These are phyloP conservation scores for Sminthurinus aureus DNA, from an alignment of 2,888 invertebrate species.

Conservation along the genomic window DNA sequence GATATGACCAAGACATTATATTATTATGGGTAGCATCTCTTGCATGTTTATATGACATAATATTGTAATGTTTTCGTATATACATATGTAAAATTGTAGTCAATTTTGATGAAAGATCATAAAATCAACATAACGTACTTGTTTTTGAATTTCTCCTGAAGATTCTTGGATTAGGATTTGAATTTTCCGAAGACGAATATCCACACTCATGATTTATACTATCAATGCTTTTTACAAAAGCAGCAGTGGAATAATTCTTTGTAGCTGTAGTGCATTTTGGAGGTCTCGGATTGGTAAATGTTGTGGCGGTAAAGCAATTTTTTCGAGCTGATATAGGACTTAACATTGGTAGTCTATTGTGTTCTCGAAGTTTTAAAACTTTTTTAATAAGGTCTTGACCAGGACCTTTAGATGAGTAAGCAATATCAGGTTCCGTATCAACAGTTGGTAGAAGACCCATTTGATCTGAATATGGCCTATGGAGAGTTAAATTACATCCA, in stretches of 20 bases:
- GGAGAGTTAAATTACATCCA: background rate
- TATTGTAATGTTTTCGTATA: no score
- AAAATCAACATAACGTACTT: background rate
- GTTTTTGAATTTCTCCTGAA: background rate
- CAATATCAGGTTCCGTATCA: no score
- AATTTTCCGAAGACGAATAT: background rate
- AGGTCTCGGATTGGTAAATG: background rate
- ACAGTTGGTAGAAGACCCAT: background rate
- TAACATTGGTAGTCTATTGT: conserved; percentile 28
- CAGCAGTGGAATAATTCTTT: background rate
- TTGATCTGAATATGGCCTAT: background rate
- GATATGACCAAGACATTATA: no score
- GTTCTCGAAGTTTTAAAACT: conserved; percentile 3
- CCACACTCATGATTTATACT: background rate
- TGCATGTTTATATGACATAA: no score
- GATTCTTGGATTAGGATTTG: background rate
- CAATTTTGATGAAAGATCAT: background rate
- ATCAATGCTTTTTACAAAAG: background rate
- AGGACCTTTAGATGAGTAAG: no score
- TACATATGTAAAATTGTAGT: no score
- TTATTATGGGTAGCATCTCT: no score
- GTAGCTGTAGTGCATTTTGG: background rate
- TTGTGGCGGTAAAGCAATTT: background rate
- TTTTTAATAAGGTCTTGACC: background rate
- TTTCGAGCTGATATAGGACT: conserved; percentile 1